Conservation (phyloP, 2,113 vertebrate genomes). For the Isurus oxyrinchus region DNA sequence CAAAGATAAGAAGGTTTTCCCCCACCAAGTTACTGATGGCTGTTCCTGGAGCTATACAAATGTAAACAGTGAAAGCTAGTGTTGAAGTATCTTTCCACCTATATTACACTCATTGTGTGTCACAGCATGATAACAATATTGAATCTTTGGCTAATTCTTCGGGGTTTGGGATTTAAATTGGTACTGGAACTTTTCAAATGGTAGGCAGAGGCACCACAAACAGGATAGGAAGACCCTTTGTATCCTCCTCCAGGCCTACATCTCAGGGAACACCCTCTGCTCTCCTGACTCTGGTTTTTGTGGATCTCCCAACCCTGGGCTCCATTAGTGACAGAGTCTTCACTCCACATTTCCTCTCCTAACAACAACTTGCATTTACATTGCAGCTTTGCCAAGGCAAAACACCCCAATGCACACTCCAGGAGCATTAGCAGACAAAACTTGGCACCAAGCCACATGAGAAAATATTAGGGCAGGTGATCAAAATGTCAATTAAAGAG, state of each 20-base stretch:
- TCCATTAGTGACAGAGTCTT: background rate
- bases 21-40: background rate
- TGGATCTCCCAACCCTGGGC: background rate
- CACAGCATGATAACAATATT: background rate
- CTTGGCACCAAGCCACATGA: background rate
- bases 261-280: background rate
- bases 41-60: background rate
- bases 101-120: background rate
- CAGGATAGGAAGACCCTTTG: background rate
- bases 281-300: background rate
- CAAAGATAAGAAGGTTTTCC: background rate
- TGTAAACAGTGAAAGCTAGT: background rate
- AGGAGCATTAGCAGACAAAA: background rate
- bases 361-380: background rate
- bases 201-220: background rate
- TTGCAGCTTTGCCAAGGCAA: background rate
- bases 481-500: background rate
- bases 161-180: background rate
- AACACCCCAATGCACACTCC: background rate
- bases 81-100: background rate
- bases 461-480: background rate
- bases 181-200: background rate
- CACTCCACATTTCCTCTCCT: background rate
- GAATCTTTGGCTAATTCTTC: background rate
- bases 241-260: background rate